phyloP scores from a whole-genome alignment of 2,113 vertebrate genomes.

The Siniperca chuatsi region DNA sequence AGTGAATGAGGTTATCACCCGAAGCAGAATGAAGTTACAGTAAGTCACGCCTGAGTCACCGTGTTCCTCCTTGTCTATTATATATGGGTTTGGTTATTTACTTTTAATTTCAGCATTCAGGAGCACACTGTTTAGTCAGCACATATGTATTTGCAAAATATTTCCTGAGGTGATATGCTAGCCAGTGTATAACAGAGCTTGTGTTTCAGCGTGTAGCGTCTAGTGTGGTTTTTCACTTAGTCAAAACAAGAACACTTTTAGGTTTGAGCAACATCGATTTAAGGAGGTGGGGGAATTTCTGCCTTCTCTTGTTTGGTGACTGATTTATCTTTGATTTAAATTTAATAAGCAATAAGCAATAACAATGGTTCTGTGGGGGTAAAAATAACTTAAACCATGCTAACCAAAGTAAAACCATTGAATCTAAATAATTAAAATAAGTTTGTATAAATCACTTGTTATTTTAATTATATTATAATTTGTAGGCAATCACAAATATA shows the following conservation, averaged over 20 bases:
- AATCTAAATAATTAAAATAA: background rate
- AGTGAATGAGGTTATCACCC: conserved; percentile 57
- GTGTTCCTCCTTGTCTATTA: conserved; percentile 56
- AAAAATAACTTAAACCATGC: conserved; percentile 18
- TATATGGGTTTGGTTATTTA: conserved; percentile 69
- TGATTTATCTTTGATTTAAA: conserved; percentile 75
- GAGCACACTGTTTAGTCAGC: conserved; percentile 75
- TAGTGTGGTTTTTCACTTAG: conserved; percentile 88
- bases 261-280: conserved; percentile 77
- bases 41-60: conserved; percentile 70
- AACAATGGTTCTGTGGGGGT: conserved; percentile 22
- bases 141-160: conserved; percentile 80
- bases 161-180: conserved; percentile 85
- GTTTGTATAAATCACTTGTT: background rate
- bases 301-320: conserved; percentile 69
- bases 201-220: conserved; percentile 77
- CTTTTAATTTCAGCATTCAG: conserved; percentile 70
- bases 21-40: conserved; percentile 61
- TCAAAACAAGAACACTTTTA: conserved; percentile 92
- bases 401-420: no score
- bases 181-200: conserved; percentile 74
- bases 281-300: conserved; percentile 79
- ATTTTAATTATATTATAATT: background rate
- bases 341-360: conserved; percentile 55
- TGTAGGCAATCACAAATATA: background rate